Base-by-base conservation (phyloP, 2,113 vertebrate species). In the Pomatorhinus ruficollis region DNA sequence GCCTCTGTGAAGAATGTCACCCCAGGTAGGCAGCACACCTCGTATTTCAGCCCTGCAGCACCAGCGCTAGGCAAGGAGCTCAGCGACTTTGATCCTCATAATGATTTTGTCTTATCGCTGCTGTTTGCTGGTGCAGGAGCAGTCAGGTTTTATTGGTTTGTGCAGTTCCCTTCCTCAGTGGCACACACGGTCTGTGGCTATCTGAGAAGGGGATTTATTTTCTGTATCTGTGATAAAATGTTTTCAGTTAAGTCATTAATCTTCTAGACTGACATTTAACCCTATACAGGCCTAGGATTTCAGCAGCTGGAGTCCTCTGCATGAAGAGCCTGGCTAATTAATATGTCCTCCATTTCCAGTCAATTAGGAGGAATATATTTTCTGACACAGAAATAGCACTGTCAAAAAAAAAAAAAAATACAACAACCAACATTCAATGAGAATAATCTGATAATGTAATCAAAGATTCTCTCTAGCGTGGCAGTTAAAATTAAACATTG, bases 361-460 rank as follows among this genome's bases (percentile, higher is more conserved):
- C 88, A 84, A 39, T 81, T 71, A 60, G 60, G 68, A 90, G n/a
- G 87, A 95, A 84, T 53, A 77, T 54, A 45, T 89, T 91, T 88
- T 54, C 79, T 83, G 77, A 70, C 30, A 90, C 76, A 95, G 79
- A 94, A 86, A 88, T 74, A 86, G 61, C 14, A 0, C 79, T 60
- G 57, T 84, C 11, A 49, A 81, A 83, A 70, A 70, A 59, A 68
- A 37, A 64, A 33, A 52, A 54, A 23, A 71, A 31, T 30, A 42
- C 8, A 65, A 49, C 71, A 74, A 31, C 60, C 63, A 81, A 56
- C 66, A 44, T 86, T 83, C 87, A 86, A 25, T 93, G 86, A 94
- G 86, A 95, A 88, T 74, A 94, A 95, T 44, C 79, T 40, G 90
- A 91, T 96, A 88, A 93, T 93, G 90, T 86, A 96, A 96, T 96